Percentiles rank a stretch among this genome's conserved stretches.
Conservation (phyloP, 1,140 invertebrate species). For the Steinernema feltiae region DNA sequence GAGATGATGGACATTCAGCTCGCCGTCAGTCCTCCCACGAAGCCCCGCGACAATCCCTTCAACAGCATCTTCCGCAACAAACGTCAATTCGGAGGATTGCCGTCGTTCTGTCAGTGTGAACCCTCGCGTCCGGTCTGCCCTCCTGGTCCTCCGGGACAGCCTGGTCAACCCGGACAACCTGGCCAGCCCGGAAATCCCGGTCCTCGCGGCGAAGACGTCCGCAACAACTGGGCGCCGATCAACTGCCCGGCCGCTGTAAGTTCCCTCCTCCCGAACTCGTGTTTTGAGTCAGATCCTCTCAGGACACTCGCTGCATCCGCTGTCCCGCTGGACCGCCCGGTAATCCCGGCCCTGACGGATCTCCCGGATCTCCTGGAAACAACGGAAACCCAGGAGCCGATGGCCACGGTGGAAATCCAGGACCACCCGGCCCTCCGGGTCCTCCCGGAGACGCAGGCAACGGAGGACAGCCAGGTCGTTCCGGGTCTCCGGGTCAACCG, state of each 20-base stretch:
- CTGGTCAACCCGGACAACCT: too few relatives aligned
- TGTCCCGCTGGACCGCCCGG: conserved; percentile 34
- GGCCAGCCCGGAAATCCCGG: too few relatives aligned
- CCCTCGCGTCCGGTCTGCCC: too few relatives aligned
- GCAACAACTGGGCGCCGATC: conserved; percentile 28
- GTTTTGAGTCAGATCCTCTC: neutral
- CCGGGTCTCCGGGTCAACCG: neutral
- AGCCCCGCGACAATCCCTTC: too few relatives aligned
- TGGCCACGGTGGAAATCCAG: neutral
- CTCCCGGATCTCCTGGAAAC: neutral
- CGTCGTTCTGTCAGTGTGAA: too few relatives aligned
- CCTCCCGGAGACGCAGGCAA: neutral
- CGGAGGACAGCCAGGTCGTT: neutral
- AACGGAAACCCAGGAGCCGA: neutral
- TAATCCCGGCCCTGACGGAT: conserved; percentile 17
- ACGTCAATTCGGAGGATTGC: too few relatives aligned
- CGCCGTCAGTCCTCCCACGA: too few relatives aligned
- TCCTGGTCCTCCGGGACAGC: too few relatives aligned
- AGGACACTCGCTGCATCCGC: conserved; percentile 31
- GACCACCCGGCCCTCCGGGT: neutral
- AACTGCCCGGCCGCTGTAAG: conserved; percentile 18
- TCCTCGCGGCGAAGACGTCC: conserved; percentile 34
- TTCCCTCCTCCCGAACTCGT: too few relatives aligned
- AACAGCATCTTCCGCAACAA: too few relatives aligned
- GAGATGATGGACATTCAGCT: too few relatives aligned